Base-by-base conservation (phyloP, 1,140 invertebrate species). In the Zaprionus vittiger region DNA sequence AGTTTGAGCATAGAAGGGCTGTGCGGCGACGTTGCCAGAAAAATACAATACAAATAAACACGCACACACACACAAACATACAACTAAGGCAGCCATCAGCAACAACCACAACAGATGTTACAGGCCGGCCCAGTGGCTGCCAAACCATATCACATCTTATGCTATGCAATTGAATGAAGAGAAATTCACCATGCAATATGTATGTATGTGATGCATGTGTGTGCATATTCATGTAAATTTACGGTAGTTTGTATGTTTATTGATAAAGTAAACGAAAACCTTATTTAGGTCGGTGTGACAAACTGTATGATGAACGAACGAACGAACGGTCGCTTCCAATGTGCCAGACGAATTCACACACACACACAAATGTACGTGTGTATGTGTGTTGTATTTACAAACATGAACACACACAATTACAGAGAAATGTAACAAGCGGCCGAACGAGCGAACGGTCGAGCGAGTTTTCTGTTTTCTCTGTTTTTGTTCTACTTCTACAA, bases 211-310 rank as follows among this genome's bases (percentile, higher is more conserved):
- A 14, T 15, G 31, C 31, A 34, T 57, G 22, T 41, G 12, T 37
- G 31, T 59, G 31, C 34, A 34, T 31, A 64, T 71, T 7, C 37
- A 55, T 49, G 31, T 71, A 44, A 38, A 65, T 69, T 74, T 74
- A 69, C 72, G 38, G 65, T 74, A 65, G 68, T 76, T 65, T 65
- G 61, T 65, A 65, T 72, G 68, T 41, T 76, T 76, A 76, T 87
- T 80, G 83, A 87, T 86, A 87, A 87, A 69, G 77, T 87, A 77
- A 87, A 72, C 83, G 79, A 79, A 73, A 65, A 57, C 62, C 63
- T 69, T 83, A 86, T 87, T 86, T 83, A 83, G 84, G 83, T 86
- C 84, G 80, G 64, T 86, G 76, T 82, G 79, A 82, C 79, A 82
- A 79, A 79, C 80, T 80, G 67, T 75, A 55, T 65, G 65, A 71